These are phyloP conservation scores for Criorhina ranunculi DNA, from an alignment of 2,888 invertebrate genomes.

Conservation along the genomic window DNA sequence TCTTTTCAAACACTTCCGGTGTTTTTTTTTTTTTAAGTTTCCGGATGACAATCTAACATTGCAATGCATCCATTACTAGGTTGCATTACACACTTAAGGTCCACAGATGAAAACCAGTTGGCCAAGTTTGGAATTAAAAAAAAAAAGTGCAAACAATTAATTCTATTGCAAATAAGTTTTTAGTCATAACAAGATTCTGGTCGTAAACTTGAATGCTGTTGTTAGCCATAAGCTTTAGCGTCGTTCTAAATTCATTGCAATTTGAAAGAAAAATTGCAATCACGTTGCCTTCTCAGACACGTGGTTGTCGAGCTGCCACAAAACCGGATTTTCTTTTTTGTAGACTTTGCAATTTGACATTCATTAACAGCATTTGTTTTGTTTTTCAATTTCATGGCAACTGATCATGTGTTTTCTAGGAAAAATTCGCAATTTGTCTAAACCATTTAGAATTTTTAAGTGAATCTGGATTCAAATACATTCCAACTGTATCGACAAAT, in stretches of 20 bases:
- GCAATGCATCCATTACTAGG: no score
- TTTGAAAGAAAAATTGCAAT: slow-evolving; percentile 17
- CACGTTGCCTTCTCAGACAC: slow-evolving; percentile 37
- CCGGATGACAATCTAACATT: no score
- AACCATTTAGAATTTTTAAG: no score
- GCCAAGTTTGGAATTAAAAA: slow-evolving; percentile 12
- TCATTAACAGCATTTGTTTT: not conserved
- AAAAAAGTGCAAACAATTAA: not conserved
- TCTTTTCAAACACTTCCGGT: no score
- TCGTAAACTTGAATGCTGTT: slow-evolving; percentile 19
- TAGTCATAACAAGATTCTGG: slow-evolving; percentile 20
- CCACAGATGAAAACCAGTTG: slow-evolving; percentile 33
- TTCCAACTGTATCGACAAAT: no score
- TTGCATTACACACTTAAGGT: not conserved
- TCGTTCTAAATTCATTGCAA: slow-evolving; percentile 42
- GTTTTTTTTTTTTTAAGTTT: no score
- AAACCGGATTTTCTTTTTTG: slow-evolving; percentile 30
- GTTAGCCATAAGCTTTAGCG: slow-evolving; percentile 45
- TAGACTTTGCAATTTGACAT: not conserved
- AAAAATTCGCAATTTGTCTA: no score
- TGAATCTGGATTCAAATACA: no score
- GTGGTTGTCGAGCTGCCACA: slow-evolving; percentile 29
- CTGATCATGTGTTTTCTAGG: no score
- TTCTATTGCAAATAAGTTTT: slow-evolving; percentile 1
- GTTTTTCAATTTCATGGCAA: no score